These are phyloP conservation scores for Agrotis ipsilon DNA, from an alignment of 2,888 invertebrate species.

Conservation along the genomic window DNA sequence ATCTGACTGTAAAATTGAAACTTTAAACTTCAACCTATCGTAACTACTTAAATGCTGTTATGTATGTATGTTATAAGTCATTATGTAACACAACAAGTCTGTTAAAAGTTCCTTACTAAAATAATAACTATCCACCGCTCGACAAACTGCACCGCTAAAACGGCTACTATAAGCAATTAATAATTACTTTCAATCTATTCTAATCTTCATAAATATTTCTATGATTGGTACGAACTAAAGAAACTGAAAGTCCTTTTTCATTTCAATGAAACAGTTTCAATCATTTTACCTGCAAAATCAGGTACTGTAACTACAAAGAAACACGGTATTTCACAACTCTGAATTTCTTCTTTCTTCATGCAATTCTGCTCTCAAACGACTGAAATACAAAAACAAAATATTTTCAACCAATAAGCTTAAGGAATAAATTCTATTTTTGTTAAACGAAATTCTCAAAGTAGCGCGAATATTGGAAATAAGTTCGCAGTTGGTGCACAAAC, in stretches of 20 bases:
- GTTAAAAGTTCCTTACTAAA: not conserved
- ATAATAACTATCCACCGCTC: not conserved
- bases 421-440: not conserved
- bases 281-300: not conserved
- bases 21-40: not conserved
- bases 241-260: no score
- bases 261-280: not conserved
- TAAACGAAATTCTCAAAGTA: slow-evolving; percentile 1
- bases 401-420: not conserved
- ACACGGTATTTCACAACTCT: not conserved
- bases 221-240: no score
- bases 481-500: slow-evolving; percentile 42
- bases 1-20: no score
- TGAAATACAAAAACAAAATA: not conserved
- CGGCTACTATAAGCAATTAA: no score
- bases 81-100: not conserved
- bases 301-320: not conserved
- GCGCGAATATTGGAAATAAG: slow-evolving; percentile 30
- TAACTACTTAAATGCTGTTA: slow-evolving; percentile 1
- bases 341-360: not conserved
- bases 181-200: no score
- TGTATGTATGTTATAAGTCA: no score
- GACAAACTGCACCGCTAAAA: not conserved
- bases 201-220: no score
- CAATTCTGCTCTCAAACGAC: not conserved